Base-by-base conservation (phyloP, 2,888 invertebrate species). In the Ferrisia virgata region DNA sequence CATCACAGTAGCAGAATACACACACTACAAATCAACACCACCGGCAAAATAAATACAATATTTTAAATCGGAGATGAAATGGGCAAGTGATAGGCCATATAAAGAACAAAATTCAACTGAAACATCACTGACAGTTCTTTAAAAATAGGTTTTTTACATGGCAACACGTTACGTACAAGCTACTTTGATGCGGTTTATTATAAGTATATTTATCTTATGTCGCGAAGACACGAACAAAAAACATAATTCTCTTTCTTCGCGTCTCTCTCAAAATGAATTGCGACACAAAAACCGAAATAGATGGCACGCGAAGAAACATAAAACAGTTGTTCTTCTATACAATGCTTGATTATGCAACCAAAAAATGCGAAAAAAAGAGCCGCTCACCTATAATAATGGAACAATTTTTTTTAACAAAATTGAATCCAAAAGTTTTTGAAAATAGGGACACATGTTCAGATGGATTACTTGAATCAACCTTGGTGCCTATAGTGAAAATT, bases 141-240 rank as follows among this genome's bases (percentile, higher is more conserved):
- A 83, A 83, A 83, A 83, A 83, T 83, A 83, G 76, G 43, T 82
- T 83, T 72, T 69, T 15, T 64, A 31, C 31, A 83, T 40, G 31
- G 72, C 83, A 76, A 76, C 47, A 39, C n/a, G n/a, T n/a, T 43
- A 80, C 53, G 53, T 31, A 76, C 25, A 53, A 53, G 36, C 53
- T 53, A 18, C 83, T 72, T 47, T 83, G 31, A 72, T 36, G 53
- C 53, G 43, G 43, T 76, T 22, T 47, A 31, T n/a, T 40, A 28
- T 47, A 25, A 31, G 76, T 43, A 39, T 33, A 64, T 36, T 22
- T 40, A 39, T 72, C 83, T 72, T 31, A 83, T 83, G 76, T 72
- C 76, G 69, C 47, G 5, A 39, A 83, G 72, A 83, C 83, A 83
- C 76, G 83, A 83, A 83, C 83, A 83, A 83, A 83, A 83, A 72